phyloP scores from a whole-genome alignment of 2,113 vertebrate genomes.

The Setophaga coronata region DNA sequence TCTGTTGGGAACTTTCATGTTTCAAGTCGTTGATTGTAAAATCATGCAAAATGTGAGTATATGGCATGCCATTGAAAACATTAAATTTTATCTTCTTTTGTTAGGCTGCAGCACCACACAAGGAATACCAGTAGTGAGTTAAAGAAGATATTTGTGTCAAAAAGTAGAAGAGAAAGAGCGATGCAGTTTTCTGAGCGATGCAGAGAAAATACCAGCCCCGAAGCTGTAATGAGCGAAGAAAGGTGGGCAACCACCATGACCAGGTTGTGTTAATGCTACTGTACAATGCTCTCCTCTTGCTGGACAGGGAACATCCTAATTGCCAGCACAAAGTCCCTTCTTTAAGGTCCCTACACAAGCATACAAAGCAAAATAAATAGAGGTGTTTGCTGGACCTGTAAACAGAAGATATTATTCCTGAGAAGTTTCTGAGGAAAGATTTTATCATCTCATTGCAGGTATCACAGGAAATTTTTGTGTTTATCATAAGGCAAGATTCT shows the following conservation, averaged over 20 bases:
- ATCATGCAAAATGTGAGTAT: not conserved
- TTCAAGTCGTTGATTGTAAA: not conserved
- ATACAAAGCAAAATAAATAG: not conserved
- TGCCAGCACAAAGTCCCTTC: not conserved
- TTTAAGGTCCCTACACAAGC: not conserved
- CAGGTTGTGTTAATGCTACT: not conserved
- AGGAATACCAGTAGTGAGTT: not conserved
- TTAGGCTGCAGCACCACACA: not conserved
- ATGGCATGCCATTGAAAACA: not conserved
- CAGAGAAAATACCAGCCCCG: not conserved
- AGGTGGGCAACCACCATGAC: not conserved
- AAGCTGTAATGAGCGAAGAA: not conserved
- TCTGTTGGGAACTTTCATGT: not conserved
- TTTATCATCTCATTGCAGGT: not conserved
- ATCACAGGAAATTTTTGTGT: not conserved
- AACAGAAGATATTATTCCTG: not conserved
- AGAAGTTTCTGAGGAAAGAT: not conserved
- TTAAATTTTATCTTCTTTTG: not conserved
- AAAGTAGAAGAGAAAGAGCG: not conserved
- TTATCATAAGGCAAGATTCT: not conserved
- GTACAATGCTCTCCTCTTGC: not conserved
- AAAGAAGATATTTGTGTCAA: not conserved
- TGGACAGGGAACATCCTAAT: accelerated
- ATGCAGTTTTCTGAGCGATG: accelerated
- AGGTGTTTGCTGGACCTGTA: not conserved